Base-by-base conservation (phyloP, 2,888 invertebrate genomes). In the Epistrophe grossulariae region DNA sequence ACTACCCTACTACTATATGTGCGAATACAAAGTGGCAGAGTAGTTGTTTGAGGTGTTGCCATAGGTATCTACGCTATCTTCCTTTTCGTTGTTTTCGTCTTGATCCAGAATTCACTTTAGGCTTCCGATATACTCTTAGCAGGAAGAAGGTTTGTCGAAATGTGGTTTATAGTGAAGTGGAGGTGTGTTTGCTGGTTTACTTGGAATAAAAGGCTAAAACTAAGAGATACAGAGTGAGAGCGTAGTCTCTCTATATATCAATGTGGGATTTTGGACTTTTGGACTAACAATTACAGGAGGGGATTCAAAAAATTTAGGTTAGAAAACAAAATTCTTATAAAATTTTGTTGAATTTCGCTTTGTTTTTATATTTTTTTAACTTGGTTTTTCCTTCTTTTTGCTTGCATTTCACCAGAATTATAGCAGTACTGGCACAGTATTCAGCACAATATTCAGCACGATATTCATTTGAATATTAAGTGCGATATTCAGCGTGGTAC, bases 231-330 rank as follows among this genome's bases (percentile, higher is more conserved):
- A n/a, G 28, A 45, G 11, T 11, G 17, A 68, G 31, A 76, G 60
- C 38, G 40, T n/a, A n/a, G 43, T 24, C n/a, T 57, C 24, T 2
- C 55, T 57, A 43, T 31, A 31, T 62, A 62, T 15, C 3, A 38
- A 38, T n/a, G 66, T 45, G 60, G 59, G 60, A 66, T 43, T 66
- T 84, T 35, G 71, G 82, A 83, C 72, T 78, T 11, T 81, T n/a
- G 68, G 45, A 72, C 59, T 35, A 13, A 15, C 19, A 17, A 7
- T 50, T 38, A 15, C 62, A 24, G 62, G 62, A 43, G 35, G 1
- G 59, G 35, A 59, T 38, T 6, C 5, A 24, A 3, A 3, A 24
- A 3, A 24, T 24, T 24, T 24, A 24, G 3, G 24, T 3, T 24
- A 24, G 24, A 24, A 24, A 24, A 3, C 24, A 2, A 24, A 24